These are phyloP conservation scores for Rhea americana DNA, from an alignment of 2,113 vertebrate genomes.

Conservation along the genomic window DNA sequence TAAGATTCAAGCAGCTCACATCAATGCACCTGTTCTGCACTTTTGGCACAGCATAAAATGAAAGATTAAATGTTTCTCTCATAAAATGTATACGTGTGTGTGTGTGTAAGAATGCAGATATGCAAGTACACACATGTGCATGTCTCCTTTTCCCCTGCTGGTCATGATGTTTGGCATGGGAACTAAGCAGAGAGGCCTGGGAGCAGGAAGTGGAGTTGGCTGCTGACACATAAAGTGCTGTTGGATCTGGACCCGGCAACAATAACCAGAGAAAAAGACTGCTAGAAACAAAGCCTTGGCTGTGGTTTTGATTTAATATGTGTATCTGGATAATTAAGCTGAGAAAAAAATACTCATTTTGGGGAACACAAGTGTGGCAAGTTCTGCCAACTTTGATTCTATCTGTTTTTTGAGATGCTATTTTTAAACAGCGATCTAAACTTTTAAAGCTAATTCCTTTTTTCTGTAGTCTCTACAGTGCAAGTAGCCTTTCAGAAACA, in stretches of 20 bases:
- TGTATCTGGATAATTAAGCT: background rate
- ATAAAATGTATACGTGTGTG: background rate
- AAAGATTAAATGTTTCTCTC: background rate
- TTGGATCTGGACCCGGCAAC: background rate
- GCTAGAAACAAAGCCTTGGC: background rate
- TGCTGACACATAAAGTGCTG: background rate
- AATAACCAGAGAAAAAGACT: background rate
- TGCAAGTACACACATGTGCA: background rate
- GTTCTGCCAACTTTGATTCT: background rate
- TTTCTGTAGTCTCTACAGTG: constrained; percentile 46
- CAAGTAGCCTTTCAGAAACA: constrained; percentile 66
- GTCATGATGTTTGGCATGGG: background rate
- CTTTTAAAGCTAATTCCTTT: constrained; percentile 42
- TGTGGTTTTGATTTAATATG: background rate
- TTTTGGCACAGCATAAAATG: constrained; percentile 3
- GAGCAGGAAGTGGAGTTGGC: background rate
- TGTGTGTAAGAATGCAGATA: background rate
- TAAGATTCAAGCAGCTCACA: background rate
- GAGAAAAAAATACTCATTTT: background rate
- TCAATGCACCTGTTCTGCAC: background rate
- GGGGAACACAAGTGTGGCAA: background rate
- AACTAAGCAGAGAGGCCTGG: background rate
- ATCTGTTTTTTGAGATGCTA: background rate
- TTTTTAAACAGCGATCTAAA: constrained; percentile 35
- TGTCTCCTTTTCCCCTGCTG: background rate